phyloP scores from a whole-genome alignment of 1,140 invertebrate species.

The Tyrophagus putrescentiae region DNA sequence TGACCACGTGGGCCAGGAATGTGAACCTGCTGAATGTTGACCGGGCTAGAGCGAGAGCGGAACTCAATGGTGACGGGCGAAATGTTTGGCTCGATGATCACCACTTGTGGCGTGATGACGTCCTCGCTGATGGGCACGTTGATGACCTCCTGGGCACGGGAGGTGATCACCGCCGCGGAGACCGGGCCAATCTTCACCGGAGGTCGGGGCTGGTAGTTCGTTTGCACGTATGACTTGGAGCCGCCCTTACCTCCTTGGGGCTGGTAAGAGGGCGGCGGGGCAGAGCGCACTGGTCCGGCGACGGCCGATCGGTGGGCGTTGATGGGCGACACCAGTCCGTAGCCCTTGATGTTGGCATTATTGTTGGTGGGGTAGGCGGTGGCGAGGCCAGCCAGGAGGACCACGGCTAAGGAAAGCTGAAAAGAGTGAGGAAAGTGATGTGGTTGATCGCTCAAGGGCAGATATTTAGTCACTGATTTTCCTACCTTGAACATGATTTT shows the following conservation, averaged over 20 bases:
- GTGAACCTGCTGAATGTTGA: slow-evolving; percentile 18
- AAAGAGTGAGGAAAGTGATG: not conserved
- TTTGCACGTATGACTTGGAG: not conserved
- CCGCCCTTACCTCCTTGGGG: not conserved
- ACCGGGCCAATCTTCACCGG: not conserved
- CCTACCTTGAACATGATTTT: too few species aligned
- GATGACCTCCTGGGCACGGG: slow-evolving; percentile 8
- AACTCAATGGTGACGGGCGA: slow-evolving; percentile 17
- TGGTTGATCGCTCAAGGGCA: not conserved
- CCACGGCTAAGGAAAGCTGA: not conserved
- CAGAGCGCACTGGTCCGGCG: not conserved
- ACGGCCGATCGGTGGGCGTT: not conserved
- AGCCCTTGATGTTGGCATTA: not conserved
- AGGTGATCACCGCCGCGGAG: slow-evolving; percentile 1
- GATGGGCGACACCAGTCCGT: slow-evolving; percentile 4
- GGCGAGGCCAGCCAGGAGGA: not conserved
- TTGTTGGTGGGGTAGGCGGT: not conserved
- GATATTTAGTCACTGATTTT: too few species aligned
- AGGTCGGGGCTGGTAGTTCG: not conserved
- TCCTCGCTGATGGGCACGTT: slow-evolving; percentile 12
- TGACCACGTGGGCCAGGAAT: slow-evolving; percentile 9
- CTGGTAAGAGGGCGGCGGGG: too few species aligned
- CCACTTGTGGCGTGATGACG: slow-evolving; percentile 11
- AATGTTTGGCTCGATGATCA: slow-evolving; percentile 17
- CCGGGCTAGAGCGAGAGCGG: slow-evolving; percentile 16